Base-by-base conservation (phyloP, 2,888 invertebrate species). In the Lasioglossum calceatum region DNA sequence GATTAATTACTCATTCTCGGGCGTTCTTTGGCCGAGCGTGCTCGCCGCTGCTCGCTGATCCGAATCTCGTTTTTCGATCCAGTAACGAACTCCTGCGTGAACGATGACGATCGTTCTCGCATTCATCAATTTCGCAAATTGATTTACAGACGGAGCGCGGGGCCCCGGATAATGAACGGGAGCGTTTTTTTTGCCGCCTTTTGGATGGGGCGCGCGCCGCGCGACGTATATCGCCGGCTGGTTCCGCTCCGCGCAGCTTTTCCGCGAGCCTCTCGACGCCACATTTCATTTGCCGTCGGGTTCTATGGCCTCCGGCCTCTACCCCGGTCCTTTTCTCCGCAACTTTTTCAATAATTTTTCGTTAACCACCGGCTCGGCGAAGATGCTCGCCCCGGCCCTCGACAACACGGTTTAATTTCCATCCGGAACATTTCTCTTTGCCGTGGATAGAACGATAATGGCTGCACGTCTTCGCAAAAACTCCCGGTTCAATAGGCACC, bases 291-390 rank as follows among this genome's bases (percentile, higher is more conserved):
- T 58, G 10, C 27, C 64, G 27, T 12, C 36, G 2, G 47, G 47
- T 19, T 84, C 77, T 74, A 82, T 77, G n/a, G 44, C 67, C 76
- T 44, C 19, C 19, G 16, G 54, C 54, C 54, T 54, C 23, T 23
- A 16, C 16, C 32, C 3, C n/a, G 44, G n/a, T 39, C 36, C 61
- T 23, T 54, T 47, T 44, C 50, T 36, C 16, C 47, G 54, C 14
- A 74, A 70, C 74, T 83, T 74, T 27, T n/a, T 47, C 83, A 61
- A 83, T 73, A 77, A 84, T 58, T 83, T 84, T 84, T 83, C 74
- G 58, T 84, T 77, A 82, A 73, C 77, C 74, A 70, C 83, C 77
- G 77, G 67, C 44, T 27, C 32, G 7, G 32, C 58, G 36, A 44
- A 19, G 50, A 72, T 44, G 70, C 32, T 54, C 23, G 64, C 44